Evolutionary conservation across 2,888 invertebrate genomes (phyloP).

Genomic region (Epinotia brunnichana): DNA sequence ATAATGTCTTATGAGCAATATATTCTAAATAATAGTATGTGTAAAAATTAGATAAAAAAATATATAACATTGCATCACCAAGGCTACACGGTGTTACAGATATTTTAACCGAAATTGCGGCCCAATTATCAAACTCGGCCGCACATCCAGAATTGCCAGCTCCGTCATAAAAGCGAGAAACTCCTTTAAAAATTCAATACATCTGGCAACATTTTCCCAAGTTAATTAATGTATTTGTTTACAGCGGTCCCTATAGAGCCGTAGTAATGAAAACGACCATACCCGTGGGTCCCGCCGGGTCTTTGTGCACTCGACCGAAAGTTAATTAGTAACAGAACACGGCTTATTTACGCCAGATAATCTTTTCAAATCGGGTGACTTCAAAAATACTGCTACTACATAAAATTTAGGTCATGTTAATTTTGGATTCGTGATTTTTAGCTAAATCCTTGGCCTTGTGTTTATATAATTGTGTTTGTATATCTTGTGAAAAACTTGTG

Average conservation of each 20-base stretch:
- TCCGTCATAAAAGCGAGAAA: constrained; percentile 21
- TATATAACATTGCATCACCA: background rate
- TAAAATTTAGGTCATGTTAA: background rate
- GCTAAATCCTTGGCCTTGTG: too few species aligned
- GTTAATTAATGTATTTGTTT: constrained; percentile 43
- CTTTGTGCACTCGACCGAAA: constrained; percentile 31
- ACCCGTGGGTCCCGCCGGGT: constrained; percentile 23
- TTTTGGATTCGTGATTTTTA: background rate
- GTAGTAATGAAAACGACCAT: constrained; percentile 34
- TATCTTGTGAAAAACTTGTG: too few species aligned
- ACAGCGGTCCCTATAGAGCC: constrained; percentile 31
- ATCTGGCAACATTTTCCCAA: constrained; percentile 30
- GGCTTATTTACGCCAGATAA: constrained; percentile 30
- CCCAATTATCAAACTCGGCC: background rate
- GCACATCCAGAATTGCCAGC: background rate
- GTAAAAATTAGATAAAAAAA: background rate
- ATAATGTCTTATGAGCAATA: too few species aligned
- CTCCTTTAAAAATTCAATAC: constrained; percentile 34
- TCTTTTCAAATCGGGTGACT: constrained; percentile 40
- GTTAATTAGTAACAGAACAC: constrained; percentile 37
- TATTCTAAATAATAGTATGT: too few species aligned
- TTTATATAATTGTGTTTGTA: background rate
- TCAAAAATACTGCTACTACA: too few species aligned
- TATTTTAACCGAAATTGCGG: background rate
- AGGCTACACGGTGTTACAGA: background rate